Evolutionary conservation across 2,113 vertebrate species (phyloP).

Genomic region (Orcinus orca): DNA sequence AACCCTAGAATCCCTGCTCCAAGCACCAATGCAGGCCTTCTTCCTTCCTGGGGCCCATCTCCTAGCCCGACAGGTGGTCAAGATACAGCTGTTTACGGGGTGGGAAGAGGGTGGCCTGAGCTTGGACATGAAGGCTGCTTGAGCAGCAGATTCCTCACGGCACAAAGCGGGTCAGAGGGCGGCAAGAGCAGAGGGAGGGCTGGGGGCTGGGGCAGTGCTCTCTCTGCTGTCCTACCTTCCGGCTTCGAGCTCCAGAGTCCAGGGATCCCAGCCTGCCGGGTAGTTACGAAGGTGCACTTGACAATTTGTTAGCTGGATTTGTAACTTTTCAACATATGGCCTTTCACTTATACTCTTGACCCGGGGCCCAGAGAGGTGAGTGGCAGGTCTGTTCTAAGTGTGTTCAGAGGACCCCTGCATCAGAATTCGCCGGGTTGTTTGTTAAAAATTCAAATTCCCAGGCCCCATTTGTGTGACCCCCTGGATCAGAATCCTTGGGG

Average conservation of each 20-base stretch:
- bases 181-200: no score
- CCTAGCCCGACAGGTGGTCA: not conserved
- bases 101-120: not conserved
- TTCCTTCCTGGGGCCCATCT: rapidly evolving
- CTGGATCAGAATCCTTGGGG: not conserved
- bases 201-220: not conserved
- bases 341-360: not conserved
- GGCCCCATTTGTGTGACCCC: rapidly evolving
- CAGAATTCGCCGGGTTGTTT: not conserved
- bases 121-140: not conserved
- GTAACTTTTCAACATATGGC: not conserved
- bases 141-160: not conserved
- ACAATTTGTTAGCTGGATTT: not conserved
- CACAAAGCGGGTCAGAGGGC: not conserved
- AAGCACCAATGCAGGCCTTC: rapidly evolving
- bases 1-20: not conserved
- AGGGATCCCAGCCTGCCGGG: not conserved
- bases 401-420: not conserved
- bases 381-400: not conserved
- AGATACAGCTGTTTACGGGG: not conserved
- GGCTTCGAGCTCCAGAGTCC: not conserved
- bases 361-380: not conserved
- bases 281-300: not conserved
- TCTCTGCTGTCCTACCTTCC: not conserved
- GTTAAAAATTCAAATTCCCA: not conserved